Percentiles rank a stretch among this genome's conserved stretches.
Evolutionary conservation across 2,113 vertebrate genomes (phyloP).

Genomic region (Chaenogobius annularis): DNA sequence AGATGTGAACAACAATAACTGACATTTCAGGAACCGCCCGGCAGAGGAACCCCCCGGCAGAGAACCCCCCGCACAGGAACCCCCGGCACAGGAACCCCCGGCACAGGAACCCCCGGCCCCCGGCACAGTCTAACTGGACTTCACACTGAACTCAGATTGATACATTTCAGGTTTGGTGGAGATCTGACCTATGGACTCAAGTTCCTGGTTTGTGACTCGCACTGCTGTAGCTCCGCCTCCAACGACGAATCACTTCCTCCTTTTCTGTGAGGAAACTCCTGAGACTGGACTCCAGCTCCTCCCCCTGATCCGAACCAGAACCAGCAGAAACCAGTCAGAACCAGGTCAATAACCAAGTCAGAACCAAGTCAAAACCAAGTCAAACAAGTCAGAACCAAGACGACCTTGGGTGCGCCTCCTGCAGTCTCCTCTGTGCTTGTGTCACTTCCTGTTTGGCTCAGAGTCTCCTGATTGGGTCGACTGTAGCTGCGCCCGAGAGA

Average conservation of each 20-base stretch:
- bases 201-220: slow-evolving; percentile 63
- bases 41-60: too few relatives aligned
- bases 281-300: slow-evolving; percentile 50
- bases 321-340: background rate
- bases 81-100: too few relatives aligned
- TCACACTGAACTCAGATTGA: too few relatives aligned
- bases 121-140: too few relatives aligned
- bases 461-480: slow-evolving; percentile 54
- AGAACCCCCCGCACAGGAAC: too few relatives aligned
- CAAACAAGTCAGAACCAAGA: background rate
- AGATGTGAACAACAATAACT: too few relatives aligned
- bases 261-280: slow-evolving; percentile 56
- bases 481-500: slow-evolving; percentile 64
- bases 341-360: background rate
- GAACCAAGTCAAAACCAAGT: background rate
- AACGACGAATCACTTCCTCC: slow-evolving; percentile 53
- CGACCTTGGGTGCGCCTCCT: slow-evolving; percentile 67
- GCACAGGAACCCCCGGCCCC: too few relatives aligned
- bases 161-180: too few relatives aligned
- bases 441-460: slow-evolving; percentile 54
- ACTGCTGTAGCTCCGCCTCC: slow-evolving; percentile 54
- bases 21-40: too few relatives aligned
- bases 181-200: slow-evolving; percentile 59
- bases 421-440: slow-evolving; percentile 52
- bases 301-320: slow-evolving; percentile 49